Base-by-base conservation (phyloP, 2,797 vertebrate species). In the Galaxias olidus region DNA sequence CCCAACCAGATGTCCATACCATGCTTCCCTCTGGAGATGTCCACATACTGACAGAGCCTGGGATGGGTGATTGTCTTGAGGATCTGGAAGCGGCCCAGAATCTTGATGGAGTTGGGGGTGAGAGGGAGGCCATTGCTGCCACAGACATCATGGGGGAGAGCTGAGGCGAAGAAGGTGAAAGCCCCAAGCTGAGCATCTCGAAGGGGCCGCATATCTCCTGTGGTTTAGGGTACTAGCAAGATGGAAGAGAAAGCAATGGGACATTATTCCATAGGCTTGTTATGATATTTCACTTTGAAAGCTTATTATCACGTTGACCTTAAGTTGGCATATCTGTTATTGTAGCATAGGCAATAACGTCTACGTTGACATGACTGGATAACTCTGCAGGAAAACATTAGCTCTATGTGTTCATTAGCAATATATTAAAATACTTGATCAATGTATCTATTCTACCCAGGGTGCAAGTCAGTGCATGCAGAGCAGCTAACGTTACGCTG, bases 61-160 rank as follows among this genome's bases (percentile, higher is more conserved):
- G 96, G 96, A 73, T 99, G 96, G 9, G 92, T 95, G 76, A 96
- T 85, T 60, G 96, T 97, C 87, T 98, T 98, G 9, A 99, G 94
- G 77, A 98, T 95, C 87, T 99, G 98, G 90, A 99, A 99, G 61
- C 96, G 94, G 14, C 98, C 98, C 71, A 99, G 90, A 81, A 99
- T 99, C 90, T 98, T 98, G 79, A 99, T 99, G 75, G 98, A 99
- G 86, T 99, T 99, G 51, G 98, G 98, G 43, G 98, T 99, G 42
- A 99, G 93, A 59, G 98, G 98, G 61, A 99, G 95, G 0, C 98
- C 98, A 4, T 99, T 99, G 86, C 98, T 99, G 63, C 98, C 98
- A 79, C 98, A 99, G 57, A 99, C 96, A 79, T 99, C 98, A 70
- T 99, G 96, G 0, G 97, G 98, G n/a, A 99, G 93, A 72, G 98